A percentile compares a stretch with the other conserved stretches of the same genome.
These are phyloP conservation scores for Athetis lepigone DNA, from an alignment of 2,888 invertebrate species.

Conservation along the genomic window DNA sequence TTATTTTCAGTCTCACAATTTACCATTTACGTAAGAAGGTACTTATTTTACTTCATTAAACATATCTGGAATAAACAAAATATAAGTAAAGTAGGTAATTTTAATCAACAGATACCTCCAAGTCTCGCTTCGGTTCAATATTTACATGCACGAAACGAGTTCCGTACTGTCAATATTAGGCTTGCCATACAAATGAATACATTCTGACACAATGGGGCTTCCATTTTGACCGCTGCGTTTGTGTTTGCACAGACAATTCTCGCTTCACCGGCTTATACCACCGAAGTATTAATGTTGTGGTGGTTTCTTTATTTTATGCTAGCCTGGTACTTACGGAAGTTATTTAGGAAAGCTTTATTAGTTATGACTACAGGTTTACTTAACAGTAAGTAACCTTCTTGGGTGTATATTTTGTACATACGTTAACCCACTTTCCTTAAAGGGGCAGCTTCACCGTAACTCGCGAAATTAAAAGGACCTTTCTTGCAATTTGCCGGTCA, in stretches of 20 bases:
- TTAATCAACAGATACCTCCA: constrained; percentile 76
- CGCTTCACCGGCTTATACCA: constrained; percentile 81
- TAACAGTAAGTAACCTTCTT: constrained; percentile 32
- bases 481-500: too few relatives aligned
- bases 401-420: constrained; percentile 15
- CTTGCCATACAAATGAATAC: constrained; percentile 90
- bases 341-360: constrained; percentile 41
- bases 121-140: constrained; percentile 71
- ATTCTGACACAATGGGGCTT: constrained; percentile 88
- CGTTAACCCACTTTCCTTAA: neutral
- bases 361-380: constrained; percentile 22
- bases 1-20: too few relatives aligned
- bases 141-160: constrained; percentile 86
- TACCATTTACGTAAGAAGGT: too few relatives aligned
- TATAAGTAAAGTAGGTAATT: constrained; percentile 65
- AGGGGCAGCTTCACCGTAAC: too few relatives aligned
- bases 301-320: constrained; percentile 59
- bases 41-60: constrained; percentile 1
- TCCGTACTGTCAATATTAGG: constrained; percentile 86
- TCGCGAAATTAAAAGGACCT: too few relatives aligned
- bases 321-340: constrained; percentile 42
- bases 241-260: constrained; percentile 88
- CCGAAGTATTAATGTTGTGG: constrained; percentile 75
- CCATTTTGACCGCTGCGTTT: constrained; percentile 86
- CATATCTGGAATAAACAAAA: constrained; percentile 18